Evolutionary conservation across 2,113 vertebrate genomes (phyloP), one percentile per base, ranked within the genome.

Genomic region (Prietella phreatophila): DNA sequence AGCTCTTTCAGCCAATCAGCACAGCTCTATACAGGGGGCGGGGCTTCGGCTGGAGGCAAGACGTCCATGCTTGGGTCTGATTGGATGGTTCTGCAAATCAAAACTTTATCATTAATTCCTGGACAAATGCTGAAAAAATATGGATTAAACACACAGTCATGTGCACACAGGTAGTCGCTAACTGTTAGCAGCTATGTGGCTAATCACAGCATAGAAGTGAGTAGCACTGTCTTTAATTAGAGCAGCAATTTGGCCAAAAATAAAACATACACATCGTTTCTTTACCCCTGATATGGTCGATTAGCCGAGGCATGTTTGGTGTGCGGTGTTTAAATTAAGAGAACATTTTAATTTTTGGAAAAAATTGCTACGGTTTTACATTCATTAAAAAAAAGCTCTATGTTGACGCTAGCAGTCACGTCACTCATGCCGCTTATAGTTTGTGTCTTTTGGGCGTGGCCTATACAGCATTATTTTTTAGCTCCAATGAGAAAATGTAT

Each of bases 51-150:
- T 95, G 92, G 94, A 92, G 58, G 0, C 92, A 93, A 83, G 92
- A 94, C 65, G 79, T 96, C 87, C 96, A 94, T 7, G 96, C 95
- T 71, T 98, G 97, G 97, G 97, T 98, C 63, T 98, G 93, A 97
- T 9, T 13, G 75, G 50, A 36, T 42, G 25, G 53, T 71, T 61
- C 13, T 42, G 7, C 8, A 27, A 55, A 22, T 61, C 14, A 19
- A 63, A 50, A 78, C 15, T 78, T 79, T 79, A 17, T 19, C 0
- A 6, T 50, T n/a, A 53, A 50, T 53, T 53, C 47, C 47, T 78
- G 42, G 11, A n/a, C 13, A 10, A 55, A 53, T 14, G 39, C 42
- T 79, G 14, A 55, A 17, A 30, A 50, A 50, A n/a, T 39, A 39
- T 25, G 19, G 20, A 11, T 47, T 30, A 5, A 78, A 50, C 39